A percentile compares a stretch with the other conserved stretches of the same genome.
These are phyloP conservation scores for Oryctes rhinoceros DNA, from an alignment of 1,140 invertebrate species.

Conservation along the genomic window DNA sequence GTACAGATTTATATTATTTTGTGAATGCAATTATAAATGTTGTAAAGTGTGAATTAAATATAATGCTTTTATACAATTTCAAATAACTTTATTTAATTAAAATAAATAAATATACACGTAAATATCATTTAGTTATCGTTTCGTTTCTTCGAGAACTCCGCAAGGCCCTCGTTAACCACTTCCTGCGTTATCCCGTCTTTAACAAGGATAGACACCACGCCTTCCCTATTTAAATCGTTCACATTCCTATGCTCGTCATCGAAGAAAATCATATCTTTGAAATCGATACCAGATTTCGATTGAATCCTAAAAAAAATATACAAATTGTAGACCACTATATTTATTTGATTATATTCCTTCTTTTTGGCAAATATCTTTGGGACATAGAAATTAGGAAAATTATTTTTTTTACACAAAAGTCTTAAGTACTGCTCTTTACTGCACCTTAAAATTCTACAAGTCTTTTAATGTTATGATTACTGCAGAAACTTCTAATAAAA, in stretches of 20 bases:
- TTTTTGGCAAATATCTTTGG: too few species aligned
- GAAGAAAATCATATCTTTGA: conserved; percentile 77
- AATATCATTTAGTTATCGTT: conserved; percentile 13
- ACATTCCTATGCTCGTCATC: conserved; percentile 75
- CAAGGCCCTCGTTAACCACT: conserved; percentile 63
- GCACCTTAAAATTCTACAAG: too few species aligned
- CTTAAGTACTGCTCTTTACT: too few species aligned
- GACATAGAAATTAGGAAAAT: too few species aligned
- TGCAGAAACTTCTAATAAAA: too few species aligned
- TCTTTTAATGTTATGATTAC: too few species aligned
- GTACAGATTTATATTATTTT: conserved; percentile 58
- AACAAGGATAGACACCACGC: conserved; percentile 68
- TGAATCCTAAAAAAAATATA: conserved; percentile 64
- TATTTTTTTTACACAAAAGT: too few species aligned
- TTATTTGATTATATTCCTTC: too few species aligned
- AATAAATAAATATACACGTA: conserved; percentile 3
- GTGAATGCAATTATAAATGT: conserved; percentile 56
- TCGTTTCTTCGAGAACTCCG: conserved; percentile 44
- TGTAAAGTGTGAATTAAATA: conserved; percentile 54
- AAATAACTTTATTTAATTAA: conserved; percentile 41
- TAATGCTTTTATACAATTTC: conserved; percentile 50
- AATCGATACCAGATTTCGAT: conserved; percentile 65
- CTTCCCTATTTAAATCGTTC: conserved; percentile 65
- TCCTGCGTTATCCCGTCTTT: conserved; percentile 64
- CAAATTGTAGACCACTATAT: too few species aligned